A percentile compares a stretch with the other conserved stretches of the same genome.
These are phyloP conservation scores for Cotesia typhae DNA, from an alignment of 1,140 invertebrate species.

Conservation along the genomic window DNA sequence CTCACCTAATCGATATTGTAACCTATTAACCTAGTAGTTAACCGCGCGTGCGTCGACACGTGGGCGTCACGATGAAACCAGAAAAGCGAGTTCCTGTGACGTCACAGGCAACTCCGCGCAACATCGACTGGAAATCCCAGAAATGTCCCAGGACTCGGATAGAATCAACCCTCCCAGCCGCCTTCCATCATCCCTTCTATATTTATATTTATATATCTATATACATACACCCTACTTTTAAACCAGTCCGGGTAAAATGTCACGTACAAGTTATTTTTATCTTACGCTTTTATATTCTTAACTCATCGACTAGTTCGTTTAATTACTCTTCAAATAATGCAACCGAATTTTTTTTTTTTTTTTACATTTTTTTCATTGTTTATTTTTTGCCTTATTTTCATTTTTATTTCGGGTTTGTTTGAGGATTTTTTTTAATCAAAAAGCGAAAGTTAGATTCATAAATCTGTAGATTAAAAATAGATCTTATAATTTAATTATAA, in stretches of 20 bases:
- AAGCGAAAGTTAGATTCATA: too few relatives aligned
- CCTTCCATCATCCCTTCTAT: neutral
- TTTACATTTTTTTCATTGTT: neutral
- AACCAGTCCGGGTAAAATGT: conserved; percentile 22
- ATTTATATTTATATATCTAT: conserved; percentile 3
- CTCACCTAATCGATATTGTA: conserved; percentile 21
- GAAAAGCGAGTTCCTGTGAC: conserved; percentile 17
- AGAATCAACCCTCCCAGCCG: neutral
- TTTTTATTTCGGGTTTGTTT: neutral
- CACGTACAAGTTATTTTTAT: conserved; percentile 27
- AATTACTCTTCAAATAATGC: conserved; percentile 14
- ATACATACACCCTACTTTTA: conserved; percentile 12
- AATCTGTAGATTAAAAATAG: neutral
- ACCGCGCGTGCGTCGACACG: conserved; percentile 18
- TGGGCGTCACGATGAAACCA: conserved; percentile 3
- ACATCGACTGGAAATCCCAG: conserved; percentile 31
- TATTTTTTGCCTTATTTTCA: neutral
- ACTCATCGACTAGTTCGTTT: conserved; percentile 10
- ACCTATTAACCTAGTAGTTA: conserved; percentile 26
- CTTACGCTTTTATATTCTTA: neutral
- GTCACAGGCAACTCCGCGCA: conserved; percentile 24
- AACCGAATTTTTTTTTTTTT: neutral
- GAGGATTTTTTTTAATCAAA: too few relatives aligned
- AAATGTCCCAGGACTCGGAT: conserved; percentile 26
- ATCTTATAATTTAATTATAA: conserved; percentile 2